Percentiles rank a stretch among this genome's conserved stretches.
Conservation (phyloP, 2,113 vertebrate genomes). For the Poeciliopsis turrubarensis region DNA sequence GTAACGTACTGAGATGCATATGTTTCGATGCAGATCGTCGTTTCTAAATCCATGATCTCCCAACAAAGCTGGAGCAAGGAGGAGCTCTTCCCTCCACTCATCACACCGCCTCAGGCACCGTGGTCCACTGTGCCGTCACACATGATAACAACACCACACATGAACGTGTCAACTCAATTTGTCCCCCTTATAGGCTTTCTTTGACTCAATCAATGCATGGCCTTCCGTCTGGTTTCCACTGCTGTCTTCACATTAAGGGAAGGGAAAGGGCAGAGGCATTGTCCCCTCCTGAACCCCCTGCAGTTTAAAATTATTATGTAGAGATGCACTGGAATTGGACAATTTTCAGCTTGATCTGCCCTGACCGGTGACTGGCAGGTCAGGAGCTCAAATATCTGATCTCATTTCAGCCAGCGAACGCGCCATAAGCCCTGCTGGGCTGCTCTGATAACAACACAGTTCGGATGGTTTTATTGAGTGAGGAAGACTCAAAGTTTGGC, state of each 20-base stretch:
- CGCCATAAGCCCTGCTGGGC: background rate
- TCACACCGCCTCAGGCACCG: slow-evolving; percentile 45
- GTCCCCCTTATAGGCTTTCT: slow-evolving; percentile 58
- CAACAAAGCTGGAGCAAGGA: slow-evolving; percentile 39
- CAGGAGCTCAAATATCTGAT: background rate
- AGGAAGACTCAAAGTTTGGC: background rate
- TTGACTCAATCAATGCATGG: slow-evolving; percentile 71
- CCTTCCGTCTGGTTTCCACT: slow-evolving; percentile 67
- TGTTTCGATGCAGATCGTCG: slow-evolving; percentile 28
- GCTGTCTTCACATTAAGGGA: slow-evolving; percentile 56
- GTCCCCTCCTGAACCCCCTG: background rate
- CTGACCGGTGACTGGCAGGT: background rate
- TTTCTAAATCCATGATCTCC: slow-evolving; percentile 45
- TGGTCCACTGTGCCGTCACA: slow-evolving; percentile 61
- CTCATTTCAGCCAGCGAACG: slow-evolving; percentile 5
- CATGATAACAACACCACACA: slow-evolving; percentile 71
- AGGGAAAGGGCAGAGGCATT: slow-evolving; percentile 27
- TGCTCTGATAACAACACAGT: background rate
- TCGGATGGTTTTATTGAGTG: background rate
- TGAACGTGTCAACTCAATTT: slow-evolving; percentile 77
- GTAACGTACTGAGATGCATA: slow-evolving; percentile 19
- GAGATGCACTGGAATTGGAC: background rate
- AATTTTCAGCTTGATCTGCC: slow-evolving; percentile 3
- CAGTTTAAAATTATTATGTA: slow-evolving; percentile 4
- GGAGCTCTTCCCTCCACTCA: slow-evolving; percentile 32